Evolutionary conservation across 35 echinoderm and acorn worm genomes (phyloP).

Genomic region (Stichopus chloronotus): DNA sequence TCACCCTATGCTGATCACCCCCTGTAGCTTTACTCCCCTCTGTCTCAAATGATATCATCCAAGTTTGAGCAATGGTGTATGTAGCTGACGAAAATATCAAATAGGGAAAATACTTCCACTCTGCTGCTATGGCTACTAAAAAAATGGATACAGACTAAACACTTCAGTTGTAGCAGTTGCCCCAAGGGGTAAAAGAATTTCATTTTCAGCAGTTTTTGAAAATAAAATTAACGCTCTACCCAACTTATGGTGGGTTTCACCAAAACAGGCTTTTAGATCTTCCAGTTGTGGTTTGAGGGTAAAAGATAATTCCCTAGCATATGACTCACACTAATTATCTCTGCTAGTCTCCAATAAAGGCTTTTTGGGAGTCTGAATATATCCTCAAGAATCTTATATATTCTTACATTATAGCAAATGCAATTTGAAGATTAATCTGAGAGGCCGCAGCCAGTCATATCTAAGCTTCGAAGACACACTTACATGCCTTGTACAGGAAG

Average conservation of each 20-base stretch:
- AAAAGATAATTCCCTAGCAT: not conserved
- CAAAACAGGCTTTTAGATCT: slow-evolving; percentile 24
- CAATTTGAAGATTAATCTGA: no score
- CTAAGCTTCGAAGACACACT: no score
- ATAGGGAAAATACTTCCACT: not conserved
- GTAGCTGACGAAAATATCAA: not conserved
- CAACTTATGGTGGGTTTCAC: not conserved
- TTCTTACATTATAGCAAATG: no score
- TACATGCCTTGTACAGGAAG: no score
- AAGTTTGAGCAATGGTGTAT: not conserved
- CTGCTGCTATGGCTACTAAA: not conserved
- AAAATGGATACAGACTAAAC: not conserved
- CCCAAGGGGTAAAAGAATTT: not conserved
- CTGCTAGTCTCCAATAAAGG: not conserved
- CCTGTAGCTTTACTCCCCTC: slow-evolving; percentile 9
- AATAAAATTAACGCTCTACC: slow-evolving; percentile 26
- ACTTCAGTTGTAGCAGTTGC: not conserved
- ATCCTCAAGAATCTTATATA: no score
- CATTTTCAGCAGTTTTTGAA: not conserved
- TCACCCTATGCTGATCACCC: slow-evolving; percentile 10
- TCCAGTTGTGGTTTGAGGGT: slow-evolving; percentile 31
- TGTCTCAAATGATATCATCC: slow-evolving; percentile 37
- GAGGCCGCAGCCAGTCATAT: no score
- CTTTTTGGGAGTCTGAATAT: no score
- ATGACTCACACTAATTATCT: not conserved